Evolutionary conservation across 2,113 vertebrate species (phyloP).

Genomic region (Columbina picui): DNA sequence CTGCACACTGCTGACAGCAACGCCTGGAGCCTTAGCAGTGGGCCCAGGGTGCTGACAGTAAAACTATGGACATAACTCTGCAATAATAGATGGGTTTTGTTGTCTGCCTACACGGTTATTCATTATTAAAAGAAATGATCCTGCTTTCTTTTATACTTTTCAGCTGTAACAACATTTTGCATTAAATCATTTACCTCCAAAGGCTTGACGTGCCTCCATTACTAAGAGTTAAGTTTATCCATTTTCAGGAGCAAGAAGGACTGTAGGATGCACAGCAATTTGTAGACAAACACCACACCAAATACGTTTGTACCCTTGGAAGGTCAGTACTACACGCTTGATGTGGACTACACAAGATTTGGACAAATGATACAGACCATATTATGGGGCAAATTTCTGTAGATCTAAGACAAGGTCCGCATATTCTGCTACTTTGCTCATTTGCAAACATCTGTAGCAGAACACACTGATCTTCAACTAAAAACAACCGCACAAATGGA

Average conservation of each 20-base stretch:
- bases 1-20: background rate
- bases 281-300: background rate
- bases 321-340: background rate
- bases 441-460: slow-evolving; percentile 52
- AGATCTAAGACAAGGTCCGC: background rate
- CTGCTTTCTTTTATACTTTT: background rate
- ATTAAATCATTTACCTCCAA: background rate
- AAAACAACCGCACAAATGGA: slow-evolving; percentile 19
- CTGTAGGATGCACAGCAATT: background rate
- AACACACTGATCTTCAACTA: slow-evolving; percentile 36
- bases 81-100: background rate
- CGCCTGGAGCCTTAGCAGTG: accelerated
- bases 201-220: background rate
- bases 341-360: background rate
- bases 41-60: background rate
- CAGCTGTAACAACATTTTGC: background rate
- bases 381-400: background rate
- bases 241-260: background rate
- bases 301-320: background rate
- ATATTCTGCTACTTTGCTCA: slow-evolving; percentile 24
- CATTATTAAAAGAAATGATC: background rate
- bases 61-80: background rate
- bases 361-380: background rate
- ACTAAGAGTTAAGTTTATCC: background rate
- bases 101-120: background rate